A percentile compares a stretch with the other conserved stretches of the same genome.
Evolutionary conservation across 2,797 vertebrate genomes (phyloP).

Genomic region (Bradypus variegatus): DNA sequence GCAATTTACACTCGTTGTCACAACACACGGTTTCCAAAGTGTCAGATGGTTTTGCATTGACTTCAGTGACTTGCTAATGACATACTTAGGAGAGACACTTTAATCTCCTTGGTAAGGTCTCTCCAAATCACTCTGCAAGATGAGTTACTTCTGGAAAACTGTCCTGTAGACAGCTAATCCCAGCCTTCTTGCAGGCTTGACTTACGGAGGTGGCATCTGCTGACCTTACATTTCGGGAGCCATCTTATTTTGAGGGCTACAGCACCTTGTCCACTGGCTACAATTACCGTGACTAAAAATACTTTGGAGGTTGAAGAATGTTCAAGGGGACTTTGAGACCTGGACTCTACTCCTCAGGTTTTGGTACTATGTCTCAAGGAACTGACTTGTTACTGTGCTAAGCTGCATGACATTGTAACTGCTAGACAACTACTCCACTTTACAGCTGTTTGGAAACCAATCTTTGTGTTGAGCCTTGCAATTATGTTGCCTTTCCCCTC

Average conservation of each 20-base stretch:
- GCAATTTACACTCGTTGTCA: not conserved
- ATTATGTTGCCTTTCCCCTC: not conserved
- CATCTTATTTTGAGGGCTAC: slow-evolving; percentile 40
- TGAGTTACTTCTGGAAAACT: slow-evolving; percentile 46
- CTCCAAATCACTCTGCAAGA: slow-evolving; percentile 31
- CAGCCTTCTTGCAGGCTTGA: slow-evolving; percentile 33
- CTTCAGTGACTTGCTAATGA: not conserved
- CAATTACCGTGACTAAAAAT: slow-evolving; percentile 57
- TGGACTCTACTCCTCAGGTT: not conserved
- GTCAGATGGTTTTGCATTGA: not conserved
- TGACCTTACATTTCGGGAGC: slow-evolving; percentile 30
- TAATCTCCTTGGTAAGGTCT: slow-evolving; percentile 23
- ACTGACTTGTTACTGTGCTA: not conserved
- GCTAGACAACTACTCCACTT: not conserved
- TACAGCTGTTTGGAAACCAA: not conserved
- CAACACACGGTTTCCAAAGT: slow-evolving; percentile 10
- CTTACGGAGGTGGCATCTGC: slow-evolving; percentile 48
- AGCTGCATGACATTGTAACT: not conserved
- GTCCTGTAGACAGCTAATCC: slow-evolving; percentile 54
- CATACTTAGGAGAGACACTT: not conserved
- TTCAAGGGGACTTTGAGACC: slow-evolving; percentile 41
- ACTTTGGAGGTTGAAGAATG: slow-evolving; percentile 5
- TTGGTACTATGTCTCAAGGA: not conserved
- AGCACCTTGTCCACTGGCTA: slow-evolving; percentile 6
- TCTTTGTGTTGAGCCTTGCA: not conserved